These are phyloP conservation scores for Takifugu bimaculatus DNA, from an alignment of 2,113 vertebrate species.

Conservation along the genomic window DNA sequence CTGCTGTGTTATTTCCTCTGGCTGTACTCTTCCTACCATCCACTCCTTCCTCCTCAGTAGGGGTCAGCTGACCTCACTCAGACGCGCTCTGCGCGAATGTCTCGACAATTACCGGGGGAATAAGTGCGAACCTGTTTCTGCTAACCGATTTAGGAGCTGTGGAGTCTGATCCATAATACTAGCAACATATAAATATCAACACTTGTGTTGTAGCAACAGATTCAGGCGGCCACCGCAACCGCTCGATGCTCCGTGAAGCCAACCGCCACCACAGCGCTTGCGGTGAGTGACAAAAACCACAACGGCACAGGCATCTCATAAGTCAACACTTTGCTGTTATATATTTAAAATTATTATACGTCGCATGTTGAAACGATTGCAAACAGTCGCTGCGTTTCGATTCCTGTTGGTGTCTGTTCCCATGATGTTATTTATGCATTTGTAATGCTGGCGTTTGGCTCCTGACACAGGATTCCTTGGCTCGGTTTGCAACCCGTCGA, in stretches of 20 bases:
- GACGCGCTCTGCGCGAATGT: slow-evolving; percentile 39
- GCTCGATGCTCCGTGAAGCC: neutral
- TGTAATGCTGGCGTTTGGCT: too few species aligned
- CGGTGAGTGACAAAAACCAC: neutral
- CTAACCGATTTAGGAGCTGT: slow-evolving; percentile 35
- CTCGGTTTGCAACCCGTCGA: too few species aligned
- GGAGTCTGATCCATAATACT: slow-evolving; percentile 11
- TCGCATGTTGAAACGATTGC: too few species aligned
- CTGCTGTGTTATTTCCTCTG: slow-evolving; percentile 71
- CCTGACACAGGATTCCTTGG: too few species aligned
- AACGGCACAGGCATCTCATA: neutral
- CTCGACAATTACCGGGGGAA: slow-evolving; percentile 40
- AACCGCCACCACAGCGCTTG: too few species aligned
- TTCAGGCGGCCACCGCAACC: too few species aligned
- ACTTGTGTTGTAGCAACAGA: too few species aligned
- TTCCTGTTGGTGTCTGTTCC: neutral
- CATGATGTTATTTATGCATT: neutral
- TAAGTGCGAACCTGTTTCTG: slow-evolving; percentile 27
- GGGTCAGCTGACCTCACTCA: slow-evolving; percentile 57
- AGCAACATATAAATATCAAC: slow-evolving; percentile 1
- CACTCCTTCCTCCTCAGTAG: slow-evolving; percentile 50
- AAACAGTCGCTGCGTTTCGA: slow-evolving; percentile 2
- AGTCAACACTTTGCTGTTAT: neutral
- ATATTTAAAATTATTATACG: neutral
- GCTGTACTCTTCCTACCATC: slow-evolving; percentile 49